Evolutionary conservation across 2,888 invertebrate genomes (phyloP).

Genomic region (Timema cristinae): DNA sequence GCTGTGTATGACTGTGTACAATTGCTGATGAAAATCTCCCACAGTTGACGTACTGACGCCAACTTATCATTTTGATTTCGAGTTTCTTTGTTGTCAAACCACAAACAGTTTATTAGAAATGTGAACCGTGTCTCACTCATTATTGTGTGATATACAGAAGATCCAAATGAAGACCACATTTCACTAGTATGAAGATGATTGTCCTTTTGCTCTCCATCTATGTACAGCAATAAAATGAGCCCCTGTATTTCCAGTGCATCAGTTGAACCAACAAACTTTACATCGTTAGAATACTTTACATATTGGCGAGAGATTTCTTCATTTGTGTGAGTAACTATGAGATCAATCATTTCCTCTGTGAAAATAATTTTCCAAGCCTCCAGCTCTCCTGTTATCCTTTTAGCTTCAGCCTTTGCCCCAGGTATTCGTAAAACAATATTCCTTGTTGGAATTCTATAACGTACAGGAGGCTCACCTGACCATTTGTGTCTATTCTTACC

Average conservation of each 20-base stretch:
- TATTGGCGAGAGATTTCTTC: background rate
- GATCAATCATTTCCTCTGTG: background rate
- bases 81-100: background rate
- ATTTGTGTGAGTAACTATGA: background rate
- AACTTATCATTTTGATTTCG: background rate
- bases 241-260: background rate
- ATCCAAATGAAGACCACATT: background rate
- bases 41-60: background rate
- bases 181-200: background rate
- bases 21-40: background rate
- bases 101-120: slow-evolving; percentile 1
- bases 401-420: background rate
- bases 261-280: background rate
- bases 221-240: background rate
- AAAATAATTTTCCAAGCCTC: background rate
- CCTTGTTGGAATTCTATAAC: background rate
- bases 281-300: background rate
- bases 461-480: background rate
- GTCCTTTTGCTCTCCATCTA: background rate
- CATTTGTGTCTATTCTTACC: background rate
- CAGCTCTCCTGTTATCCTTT: background rate
- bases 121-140: background rate
- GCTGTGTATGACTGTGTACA: background rate
- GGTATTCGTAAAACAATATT: background rate
- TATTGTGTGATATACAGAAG: background rate